Base-by-base conservation (phyloP, 2,888 invertebrate genomes). In the Drosophila barbarae region DNA sequence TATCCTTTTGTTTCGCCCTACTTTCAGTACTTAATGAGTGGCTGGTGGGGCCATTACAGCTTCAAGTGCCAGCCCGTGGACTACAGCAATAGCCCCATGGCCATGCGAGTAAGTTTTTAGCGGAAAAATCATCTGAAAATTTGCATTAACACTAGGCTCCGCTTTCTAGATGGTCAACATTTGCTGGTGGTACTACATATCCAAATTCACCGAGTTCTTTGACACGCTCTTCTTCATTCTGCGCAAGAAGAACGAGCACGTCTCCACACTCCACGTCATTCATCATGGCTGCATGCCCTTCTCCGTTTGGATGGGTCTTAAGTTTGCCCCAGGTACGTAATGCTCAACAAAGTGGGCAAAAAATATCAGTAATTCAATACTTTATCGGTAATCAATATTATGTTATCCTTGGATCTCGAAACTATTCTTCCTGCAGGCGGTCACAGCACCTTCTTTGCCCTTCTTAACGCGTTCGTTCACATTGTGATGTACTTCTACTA, bases 401-500 rank as follows among this genome's bases (percentile, higher is more conserved):
- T 6, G 2, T 30, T 7, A 9, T 28, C 9, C 10, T 30, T 21
- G 7, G 6, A 21, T 30, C 7, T 46, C 28, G 7, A 9, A 15
- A 26, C 5, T 52, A 2, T 10, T 52, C 26, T 5, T 21, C 32
- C 61, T 50, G 52, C 90, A 96, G 98, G 98, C 90, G 98, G 98
- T 42, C 98, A 98, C 91, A 97, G 97, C 89, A 98, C 98, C 64
- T 98, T 98, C 92, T 98, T 98, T 90, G 95, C 97, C 35, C 92
- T 97, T 81, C 92, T 98, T 82, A 98, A 98, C 90, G 95, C 97
- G 3, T 97, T 98, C 88, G 98, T 98, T 67, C 98, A 98, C 90
- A 95, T 98, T 86, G 93, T 98, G 72, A 98, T 98, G 98, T 98
- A 98, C 90, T 95, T 95, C 90, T 98, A 98, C 90, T 98, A 98